A percentile compares a stretch with the other conserved stretches of the same genome.
Conservation (phyloP, 2,888 invertebrate species). For the Dasypogon diadema region DNA sequence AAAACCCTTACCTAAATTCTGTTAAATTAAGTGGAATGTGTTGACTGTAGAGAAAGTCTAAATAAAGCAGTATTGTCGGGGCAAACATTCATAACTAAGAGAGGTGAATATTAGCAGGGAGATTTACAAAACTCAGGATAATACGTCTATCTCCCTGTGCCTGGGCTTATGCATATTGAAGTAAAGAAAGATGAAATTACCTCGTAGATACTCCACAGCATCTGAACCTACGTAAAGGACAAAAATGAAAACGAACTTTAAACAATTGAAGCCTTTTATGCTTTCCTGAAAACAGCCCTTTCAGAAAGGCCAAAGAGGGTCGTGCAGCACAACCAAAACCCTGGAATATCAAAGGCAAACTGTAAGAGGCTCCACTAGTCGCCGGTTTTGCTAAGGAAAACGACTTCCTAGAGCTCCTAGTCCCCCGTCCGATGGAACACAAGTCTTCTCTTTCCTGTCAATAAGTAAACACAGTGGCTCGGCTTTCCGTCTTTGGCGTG, state of each 20-base stretch:
- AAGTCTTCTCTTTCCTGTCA: background rate
- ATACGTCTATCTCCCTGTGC: background rate
- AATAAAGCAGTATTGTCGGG: background rate
- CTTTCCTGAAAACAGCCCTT: constrained; percentile 34
- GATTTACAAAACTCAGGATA: background rate
- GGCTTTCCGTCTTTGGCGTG: background rate
- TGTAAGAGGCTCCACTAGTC: background rate
- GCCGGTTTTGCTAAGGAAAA: background rate
- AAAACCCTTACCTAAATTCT: background rate
- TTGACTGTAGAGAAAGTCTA: background rate
- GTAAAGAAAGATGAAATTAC: background rate
- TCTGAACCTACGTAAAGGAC: background rate
- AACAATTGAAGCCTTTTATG: constrained; percentile 1
- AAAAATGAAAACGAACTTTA: background rate
- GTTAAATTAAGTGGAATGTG: background rate
- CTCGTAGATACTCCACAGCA: background rate
- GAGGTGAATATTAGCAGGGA: background rate
- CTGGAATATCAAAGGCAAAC: background rate
- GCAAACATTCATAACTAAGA: background rate
- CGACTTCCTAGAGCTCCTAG: background rate
- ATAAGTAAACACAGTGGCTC: constrained; percentile 12
- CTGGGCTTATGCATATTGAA: background rate
- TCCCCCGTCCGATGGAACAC: background rate
- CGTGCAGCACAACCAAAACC: constrained; percentile 2
- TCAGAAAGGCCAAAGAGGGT: constrained; percentile 17